Evolutionary conservation across 2,888 invertebrate species (phyloP), one percentile per base, ranked within the genome.

Genomic region (Oxystoma pomonae): DNA sequence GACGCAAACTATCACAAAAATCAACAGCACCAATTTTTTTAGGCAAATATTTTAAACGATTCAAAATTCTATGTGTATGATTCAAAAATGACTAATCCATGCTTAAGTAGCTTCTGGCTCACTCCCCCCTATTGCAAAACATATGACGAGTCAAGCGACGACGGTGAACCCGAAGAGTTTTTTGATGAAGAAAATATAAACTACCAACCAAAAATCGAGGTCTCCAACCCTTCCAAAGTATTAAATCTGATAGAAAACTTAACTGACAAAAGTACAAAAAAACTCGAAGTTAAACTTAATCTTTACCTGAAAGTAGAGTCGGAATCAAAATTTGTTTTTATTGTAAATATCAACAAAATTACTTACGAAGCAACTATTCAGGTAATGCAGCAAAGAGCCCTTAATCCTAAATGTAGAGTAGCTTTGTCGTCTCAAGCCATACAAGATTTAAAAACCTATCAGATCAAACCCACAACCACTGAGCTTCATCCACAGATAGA

Each of bases 351-450:
- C 19, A 77, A 85, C 59, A 74, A 77, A 16, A 81, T 83, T 7
- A 81, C 83, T 0, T 82, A 84, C 73, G 87, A 89, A 73, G 87
- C 86, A 1, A 82, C 81, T 50, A 82, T 89, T 19, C 86, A 87
- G 73, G 83, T 86, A 0, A 79, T 89, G 17, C 86, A 85, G 20
- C 73, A 77, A 12, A 75, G 78, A 59, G 72, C 80, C 60, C 76
- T 88, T 55, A 77, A 82, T 1, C 77, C 82, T 60, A 83, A 83
- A 74, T 72, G 81, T 62, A 82, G 84, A 73, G 81, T 85, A 71
- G 78, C 81, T 58, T 64, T 77, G 22, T 67, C 71, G 7, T 71
- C 72, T 49, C 71, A 71, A 16, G 65, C 70, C 0, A 69, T 77
- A 12, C 67, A 67, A 20, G 65, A 70, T 18, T 68, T 76, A 22